Percentiles rank a stretch among this genome's conserved stretches.
Evolutionary conservation across 2,797 vertebrate genomes (phyloP).

Genomic region (Tapera naevia): DNA sequence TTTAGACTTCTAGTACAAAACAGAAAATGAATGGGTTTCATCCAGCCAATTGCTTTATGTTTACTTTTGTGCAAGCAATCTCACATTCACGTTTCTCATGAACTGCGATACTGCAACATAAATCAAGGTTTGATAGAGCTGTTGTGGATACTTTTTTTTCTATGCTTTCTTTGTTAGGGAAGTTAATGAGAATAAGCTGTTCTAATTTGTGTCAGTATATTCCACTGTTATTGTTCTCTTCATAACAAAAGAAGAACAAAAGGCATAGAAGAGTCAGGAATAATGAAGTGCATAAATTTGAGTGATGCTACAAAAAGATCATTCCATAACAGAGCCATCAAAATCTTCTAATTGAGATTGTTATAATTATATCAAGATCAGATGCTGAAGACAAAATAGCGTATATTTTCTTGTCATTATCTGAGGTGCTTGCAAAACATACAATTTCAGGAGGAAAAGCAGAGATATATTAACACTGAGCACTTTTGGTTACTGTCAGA

Average conservation of each 20-base stretch:
- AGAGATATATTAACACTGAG: background rate
- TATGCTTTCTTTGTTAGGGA: background rate
- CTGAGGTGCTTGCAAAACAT: background rate
- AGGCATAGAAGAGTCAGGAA: conserved; percentile 39
- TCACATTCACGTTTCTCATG: background rate
- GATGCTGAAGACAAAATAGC: conserved; percentile 52
- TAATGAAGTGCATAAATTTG: conserved; percentile 44
- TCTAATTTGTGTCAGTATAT: conserved; percentile 66
- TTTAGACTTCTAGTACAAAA: background rate
- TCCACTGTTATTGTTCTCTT: conserved; percentile 53
- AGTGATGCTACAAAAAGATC: conserved; percentile 38
- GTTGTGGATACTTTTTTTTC: background rate
- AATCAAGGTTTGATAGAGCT: conserved; percentile 27
- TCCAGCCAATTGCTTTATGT: background rate
- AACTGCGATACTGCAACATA: background rate
- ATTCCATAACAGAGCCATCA: conserved; percentile 45
- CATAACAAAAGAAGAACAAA: conserved; percentile 61
- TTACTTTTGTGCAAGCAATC: background rate
- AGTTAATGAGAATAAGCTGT: conserved; percentile 68
- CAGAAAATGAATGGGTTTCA: background rate
- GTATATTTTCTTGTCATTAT: conserved; percentile 14
- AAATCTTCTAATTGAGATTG: conserved; percentile 54
- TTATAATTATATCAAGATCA: conserved; percentile 59
- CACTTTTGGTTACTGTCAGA: background rate
- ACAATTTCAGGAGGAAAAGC: background rate